Evolutionary conservation across 2,888 invertebrate species (phyloP).

Genomic region (Drosophila subsilvestris): DNA sequence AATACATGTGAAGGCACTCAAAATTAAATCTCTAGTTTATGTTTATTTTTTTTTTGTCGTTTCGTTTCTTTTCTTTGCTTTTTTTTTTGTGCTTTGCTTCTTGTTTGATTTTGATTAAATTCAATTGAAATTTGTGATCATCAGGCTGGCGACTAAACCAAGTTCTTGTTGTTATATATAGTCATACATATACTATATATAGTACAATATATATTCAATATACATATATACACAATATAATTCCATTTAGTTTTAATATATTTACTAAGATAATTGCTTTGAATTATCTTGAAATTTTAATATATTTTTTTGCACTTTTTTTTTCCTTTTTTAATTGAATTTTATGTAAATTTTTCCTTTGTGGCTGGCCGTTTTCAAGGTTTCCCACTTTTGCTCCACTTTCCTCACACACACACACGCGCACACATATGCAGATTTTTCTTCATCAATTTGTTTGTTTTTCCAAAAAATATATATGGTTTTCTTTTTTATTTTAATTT

Average conservation of each 20-base stretch:
- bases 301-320: conserved; percentile 48
- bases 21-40: conserved; percentile 76
- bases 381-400: conserved; percentile 33
- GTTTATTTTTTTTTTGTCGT: conserved; percentile 33
- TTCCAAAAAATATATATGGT: conserved; percentile 10
- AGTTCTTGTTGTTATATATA: conserved; percentile 26
- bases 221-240: too few relatives aligned
- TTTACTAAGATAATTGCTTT: not conserved
- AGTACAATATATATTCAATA: not conserved
- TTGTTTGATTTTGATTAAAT: conserved; percentile 83
- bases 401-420: not conserved
- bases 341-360: conserved; percentile 25
- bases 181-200: conserved; percentile 25
- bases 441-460: conserved; percentile 15
- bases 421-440: not conserved
- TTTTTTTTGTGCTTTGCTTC: conserved; percentile 55
- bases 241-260: not conserved
- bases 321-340: conserved; percentile 3
- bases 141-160: conserved; percentile 59
- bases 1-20: conserved; percentile 61
- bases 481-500: conserved; percentile 11
- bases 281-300: conserved; percentile 12
- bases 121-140: conserved; percentile 84
- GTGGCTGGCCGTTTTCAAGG: conserved; percentile 30
- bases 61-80: conserved; percentile 20